These are phyloP conservation scores for Hemibagrus guttatus DNA, from an alignment of 2,797 vertebrate genomes.

Conservation along the genomic window DNA sequence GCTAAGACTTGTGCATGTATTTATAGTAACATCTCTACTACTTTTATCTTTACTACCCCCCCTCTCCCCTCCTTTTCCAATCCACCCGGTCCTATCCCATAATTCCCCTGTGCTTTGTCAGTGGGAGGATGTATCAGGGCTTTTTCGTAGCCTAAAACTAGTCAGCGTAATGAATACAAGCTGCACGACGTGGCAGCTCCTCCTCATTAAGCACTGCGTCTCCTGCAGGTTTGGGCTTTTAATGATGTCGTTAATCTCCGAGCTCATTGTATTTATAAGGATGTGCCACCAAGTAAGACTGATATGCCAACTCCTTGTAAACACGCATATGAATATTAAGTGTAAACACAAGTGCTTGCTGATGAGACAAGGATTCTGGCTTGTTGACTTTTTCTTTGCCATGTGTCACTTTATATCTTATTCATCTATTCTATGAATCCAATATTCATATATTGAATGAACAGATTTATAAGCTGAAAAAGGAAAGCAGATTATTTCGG, in stretches of 20 bases:
- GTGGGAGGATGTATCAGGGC: background rate
- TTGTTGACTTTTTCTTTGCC: constrained; percentile 5
- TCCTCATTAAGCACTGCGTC: constrained; percentile 63
- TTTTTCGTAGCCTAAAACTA: constrained; percentile 23
- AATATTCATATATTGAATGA: no score
- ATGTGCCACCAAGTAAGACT: constrained; percentile 44
- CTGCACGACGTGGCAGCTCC: constrained; percentile 56
- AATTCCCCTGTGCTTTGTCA: constrained; percentile 4
- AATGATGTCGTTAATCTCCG: constrained; percentile 69
- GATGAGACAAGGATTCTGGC: constrained; percentile 15
- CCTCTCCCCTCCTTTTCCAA: background rate
- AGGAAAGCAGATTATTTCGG: background rate
- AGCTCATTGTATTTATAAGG: constrained; percentile 60
- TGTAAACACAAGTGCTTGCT: constrained; percentile 14
- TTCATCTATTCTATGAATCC: no score
- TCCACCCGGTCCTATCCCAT: background rate
- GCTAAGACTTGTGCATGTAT: no score
- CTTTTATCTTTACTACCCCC: background rate
- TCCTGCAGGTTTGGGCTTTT: constrained; percentile 69
- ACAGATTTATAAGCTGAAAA: background rate
- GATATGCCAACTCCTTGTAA: constrained; percentile 41
- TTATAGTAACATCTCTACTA: background rate
- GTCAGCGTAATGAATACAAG: constrained; percentile 57
- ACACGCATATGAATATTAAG: constrained; percentile 41
- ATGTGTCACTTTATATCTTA: background rate